Percentiles rank a stretch among this genome's conserved stretches.
Conservation (phyloP, 2,797 vertebrate genomes). For the Pseudochaenichthys georgianus region DNA sequence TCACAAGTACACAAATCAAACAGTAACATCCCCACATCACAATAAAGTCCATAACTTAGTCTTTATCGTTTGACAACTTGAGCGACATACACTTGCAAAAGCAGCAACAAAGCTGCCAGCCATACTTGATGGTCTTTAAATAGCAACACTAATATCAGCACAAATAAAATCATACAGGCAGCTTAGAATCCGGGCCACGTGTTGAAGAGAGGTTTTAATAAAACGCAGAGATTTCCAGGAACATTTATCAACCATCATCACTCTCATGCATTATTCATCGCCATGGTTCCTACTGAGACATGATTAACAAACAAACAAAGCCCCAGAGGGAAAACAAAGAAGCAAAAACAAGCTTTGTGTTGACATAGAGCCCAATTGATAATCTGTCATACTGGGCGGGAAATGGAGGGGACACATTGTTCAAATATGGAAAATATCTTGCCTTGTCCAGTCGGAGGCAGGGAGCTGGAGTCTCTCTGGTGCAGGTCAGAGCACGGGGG, state of each 20-base stretch:
- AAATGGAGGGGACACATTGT: conserved; percentile 10
- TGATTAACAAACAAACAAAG: conserved; percentile 61
- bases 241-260: conserved; percentile 67
- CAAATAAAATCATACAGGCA: conserved; percentile 61
- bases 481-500: conserved; percentile 72
- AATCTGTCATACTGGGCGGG: conserved; percentile 12
- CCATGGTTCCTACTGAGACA: conserved; percentile 54
- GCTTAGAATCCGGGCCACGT: conserved; percentile 78
- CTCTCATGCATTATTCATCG: conserved; percentile 77
- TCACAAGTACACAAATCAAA: conserved; percentile 66
- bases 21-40: conserved; percentile 34
- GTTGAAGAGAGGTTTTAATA: conserved; percentile 75
- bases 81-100: conserved; percentile 37
- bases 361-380: conserved; percentile 15
- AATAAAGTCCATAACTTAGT: conserved; percentile 30
- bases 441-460: conserved; percentile 75
- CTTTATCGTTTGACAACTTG: conserved; percentile 45
- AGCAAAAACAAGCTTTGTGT: conserved; percentile 14
- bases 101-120: conserved; percentile 57
- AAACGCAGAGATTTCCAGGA: conserved; percentile 68
- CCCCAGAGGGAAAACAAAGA: conserved; percentile 37
- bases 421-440: conserved; percentile 48
- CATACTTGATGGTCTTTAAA: conserved; percentile 69
- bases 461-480: conserved; percentile 73
- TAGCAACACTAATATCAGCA: conserved; percentile 75